Conservation (phyloP, 2,888 invertebrate species). For the Falcaria lacertinaria region DNA sequence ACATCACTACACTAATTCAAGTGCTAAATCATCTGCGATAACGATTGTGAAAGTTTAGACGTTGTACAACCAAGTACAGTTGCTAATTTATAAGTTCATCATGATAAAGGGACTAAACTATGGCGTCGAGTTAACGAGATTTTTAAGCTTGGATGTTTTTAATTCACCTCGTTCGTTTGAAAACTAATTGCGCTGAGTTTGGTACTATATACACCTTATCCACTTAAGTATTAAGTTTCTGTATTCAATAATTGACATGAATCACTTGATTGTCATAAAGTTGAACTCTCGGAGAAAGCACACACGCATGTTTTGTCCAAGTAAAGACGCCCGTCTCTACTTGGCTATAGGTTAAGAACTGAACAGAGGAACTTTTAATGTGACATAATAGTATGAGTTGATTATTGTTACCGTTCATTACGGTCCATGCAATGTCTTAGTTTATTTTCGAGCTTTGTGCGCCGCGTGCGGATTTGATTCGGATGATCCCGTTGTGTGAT, state of each 20-base stretch:
- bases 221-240: conserved; percentile 4
- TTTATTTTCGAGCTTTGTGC: conserved; percentile 11
- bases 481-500: neutral
- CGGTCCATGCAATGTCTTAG: conserved; percentile 15
- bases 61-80: neutral
- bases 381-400: conserved; percentile 30
- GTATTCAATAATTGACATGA: too few species aligned
- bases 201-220: too few species aligned
- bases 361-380: conserved; percentile 36
- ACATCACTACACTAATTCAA: conserved; percentile 25
- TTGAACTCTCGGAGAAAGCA: too few species aligned
- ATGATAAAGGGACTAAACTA: neutral
- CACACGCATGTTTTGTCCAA: conserved; percentile 32
- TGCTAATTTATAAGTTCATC: neutral
- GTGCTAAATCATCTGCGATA: conserved; percentile 1
- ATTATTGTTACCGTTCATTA: conserved; percentile 26
- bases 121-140: neutral
- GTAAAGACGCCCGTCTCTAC: too few species aligned
- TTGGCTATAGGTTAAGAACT: conserved; percentile 40
- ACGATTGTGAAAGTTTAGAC: neutral
- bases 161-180: neutral
- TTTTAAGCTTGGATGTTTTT: neutral
- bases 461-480: conserved; percentile 1
- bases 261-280: too few species aligned
- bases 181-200: neutral